Conservation (phyloP, 1,140 invertebrate genomes). For the Cydia pomonella region DNA sequence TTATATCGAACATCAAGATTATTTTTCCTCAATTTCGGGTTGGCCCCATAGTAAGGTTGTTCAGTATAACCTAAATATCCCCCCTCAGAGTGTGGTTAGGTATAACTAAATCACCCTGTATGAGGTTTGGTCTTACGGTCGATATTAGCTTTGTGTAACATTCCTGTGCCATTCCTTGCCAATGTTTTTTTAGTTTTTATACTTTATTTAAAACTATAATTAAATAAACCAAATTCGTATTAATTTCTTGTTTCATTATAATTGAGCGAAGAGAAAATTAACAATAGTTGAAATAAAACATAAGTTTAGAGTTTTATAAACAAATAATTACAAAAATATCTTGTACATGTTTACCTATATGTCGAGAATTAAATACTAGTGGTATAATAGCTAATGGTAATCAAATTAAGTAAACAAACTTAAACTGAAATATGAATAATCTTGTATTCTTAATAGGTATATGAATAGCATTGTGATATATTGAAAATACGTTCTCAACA, state of each 20-base stretch:
- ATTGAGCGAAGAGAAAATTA: background rate
- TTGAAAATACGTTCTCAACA: background rate
- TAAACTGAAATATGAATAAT: constrained; percentile 8
- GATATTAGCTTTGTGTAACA: background rate
- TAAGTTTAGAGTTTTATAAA: constrained; percentile 24
- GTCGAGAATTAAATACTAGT: constrained; percentile 25
- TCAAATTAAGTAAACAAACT: constrained; percentile 22
- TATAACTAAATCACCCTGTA: too few species aligned
- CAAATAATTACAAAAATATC: constrained; percentile 32
- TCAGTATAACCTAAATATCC: too few species aligned
- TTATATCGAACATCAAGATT: too few species aligned
- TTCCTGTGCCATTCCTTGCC: constrained; percentile 23
- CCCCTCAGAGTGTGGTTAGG: too few species aligned
- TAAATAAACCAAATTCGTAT: constrained; percentile 15
- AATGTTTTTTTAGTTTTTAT: constrained; percentile 12
- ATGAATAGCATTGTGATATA: background rate
- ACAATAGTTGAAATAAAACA: constrained; percentile 6
- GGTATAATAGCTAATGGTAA: constrained; percentile 25
- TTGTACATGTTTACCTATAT: constrained; percentile 18
- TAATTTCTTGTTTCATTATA: constrained; percentile 21
- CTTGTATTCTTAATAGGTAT: constrained; percentile 14
- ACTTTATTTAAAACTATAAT: constrained; percentile 3
- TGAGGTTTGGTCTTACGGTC: too few species aligned
- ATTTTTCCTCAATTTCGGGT: too few species aligned
- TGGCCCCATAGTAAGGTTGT: too few species aligned